A percentile compares a stretch with the other conserved stretches of the same genome.
These are phyloP conservation scores for Macropodus opercularis DNA, from an alignment of 2,797 vertebrate genomes.

Conservation along the genomic window DNA sequence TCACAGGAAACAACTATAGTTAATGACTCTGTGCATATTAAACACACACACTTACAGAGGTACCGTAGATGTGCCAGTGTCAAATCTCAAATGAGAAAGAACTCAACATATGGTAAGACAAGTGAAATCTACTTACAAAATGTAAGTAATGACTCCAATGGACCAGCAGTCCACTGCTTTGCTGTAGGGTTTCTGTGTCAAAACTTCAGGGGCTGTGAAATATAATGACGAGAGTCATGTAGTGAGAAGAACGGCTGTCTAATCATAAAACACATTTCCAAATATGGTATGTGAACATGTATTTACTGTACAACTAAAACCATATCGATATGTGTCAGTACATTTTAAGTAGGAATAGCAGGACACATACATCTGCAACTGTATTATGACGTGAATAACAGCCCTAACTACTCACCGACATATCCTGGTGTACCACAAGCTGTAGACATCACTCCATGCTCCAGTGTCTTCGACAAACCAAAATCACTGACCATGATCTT, in stretches of 20 bases:
- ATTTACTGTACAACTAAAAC: too few relatives aligned
- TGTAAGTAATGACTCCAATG: conserved; percentile 96
- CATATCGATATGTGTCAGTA: too few relatives aligned
- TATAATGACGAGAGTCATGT: background rate
- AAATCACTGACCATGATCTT: conserved; percentile 99
- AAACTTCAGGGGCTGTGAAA: conserved; percentile 89
- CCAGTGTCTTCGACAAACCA: conserved; percentile 92
- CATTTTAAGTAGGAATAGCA: too few relatives aligned
- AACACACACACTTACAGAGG: too few relatives aligned
- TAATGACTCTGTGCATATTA: too few relatives aligned
- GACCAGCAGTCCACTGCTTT: conserved; percentile 98
- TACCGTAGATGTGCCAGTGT: too few relatives aligned
- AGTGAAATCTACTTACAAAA: conserved; percentile 96
- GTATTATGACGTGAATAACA: background rate
- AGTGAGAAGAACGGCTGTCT: background rate
- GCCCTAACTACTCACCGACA: conserved; percentile 82
- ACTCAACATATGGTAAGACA: too few relatives aligned
- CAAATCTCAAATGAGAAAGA: too few relatives aligned
- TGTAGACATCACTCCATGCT: conserved; percentile 92
- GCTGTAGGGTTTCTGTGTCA: conserved; percentile 94
- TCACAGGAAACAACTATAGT: too few relatives aligned
- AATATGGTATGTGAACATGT: too few relatives aligned
- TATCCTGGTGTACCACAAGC: conserved; percentile 96
- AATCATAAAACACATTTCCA: too few relatives aligned
- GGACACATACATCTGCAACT: background rate